These are phyloP conservation scores for Drosophila kurseongensis DNA, from an alignment of 1,140 invertebrate genomes.

Conservation along the genomic window DNA sequence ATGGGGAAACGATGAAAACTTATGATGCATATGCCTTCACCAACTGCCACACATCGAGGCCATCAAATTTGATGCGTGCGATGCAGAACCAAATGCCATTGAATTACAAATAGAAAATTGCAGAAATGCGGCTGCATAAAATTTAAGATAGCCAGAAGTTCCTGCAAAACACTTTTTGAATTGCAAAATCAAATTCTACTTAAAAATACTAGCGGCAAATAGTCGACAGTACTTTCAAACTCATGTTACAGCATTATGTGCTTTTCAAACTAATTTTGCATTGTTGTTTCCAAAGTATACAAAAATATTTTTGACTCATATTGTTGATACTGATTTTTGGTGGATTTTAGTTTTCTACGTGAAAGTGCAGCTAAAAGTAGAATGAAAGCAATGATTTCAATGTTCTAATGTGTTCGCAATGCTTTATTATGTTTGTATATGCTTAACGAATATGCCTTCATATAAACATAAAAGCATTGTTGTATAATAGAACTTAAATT, in stretches of 20 bases:
- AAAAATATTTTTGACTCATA: no score
- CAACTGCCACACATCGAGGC: conserved; percentile 1
- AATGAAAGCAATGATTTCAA: no score
- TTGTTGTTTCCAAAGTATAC: no score
- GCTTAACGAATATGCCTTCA: no score
- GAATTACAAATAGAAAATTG: conserved; percentile 5
- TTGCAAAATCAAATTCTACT: conserved; percentile 21
- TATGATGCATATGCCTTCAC: conserved; percentile 17
- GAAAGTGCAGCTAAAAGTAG: no score
- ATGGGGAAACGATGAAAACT: conserved; percentile 31
- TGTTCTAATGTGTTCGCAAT: no score
- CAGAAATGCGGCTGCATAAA: conserved; percentile 45
- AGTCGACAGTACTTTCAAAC: not conserved
- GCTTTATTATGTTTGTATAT: no score
- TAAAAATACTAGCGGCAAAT: not conserved
- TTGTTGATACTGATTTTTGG: no score
- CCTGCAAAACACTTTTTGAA: conserved; percentile 21
- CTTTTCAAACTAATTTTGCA: no score
- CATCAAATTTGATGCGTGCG: conserved; percentile 35
- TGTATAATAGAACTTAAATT: no score
- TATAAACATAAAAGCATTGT: no score
- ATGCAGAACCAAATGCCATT: conserved; percentile 20
- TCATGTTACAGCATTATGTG: not conserved
- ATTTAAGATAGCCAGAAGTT: conserved; percentile 36
- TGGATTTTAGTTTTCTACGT: no score